Evolutionary conservation across 2,888 invertebrate species (phyloP).

Genomic region (Nowickia ferox): DNA sequence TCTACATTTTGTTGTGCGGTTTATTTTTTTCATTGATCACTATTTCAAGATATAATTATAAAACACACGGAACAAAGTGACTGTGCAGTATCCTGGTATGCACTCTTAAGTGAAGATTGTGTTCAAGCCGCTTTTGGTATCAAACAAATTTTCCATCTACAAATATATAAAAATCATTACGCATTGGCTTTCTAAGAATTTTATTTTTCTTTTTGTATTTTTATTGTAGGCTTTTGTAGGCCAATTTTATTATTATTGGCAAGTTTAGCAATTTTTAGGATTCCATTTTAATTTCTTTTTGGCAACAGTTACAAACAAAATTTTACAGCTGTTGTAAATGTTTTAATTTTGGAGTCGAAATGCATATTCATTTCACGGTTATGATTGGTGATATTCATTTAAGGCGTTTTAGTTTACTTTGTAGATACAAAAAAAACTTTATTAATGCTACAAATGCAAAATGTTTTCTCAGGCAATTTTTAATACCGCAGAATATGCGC

Average conservation of each 20-base stretch:
- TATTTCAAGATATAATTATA: conserved; percentile 54
- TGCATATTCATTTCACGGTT: neutral
- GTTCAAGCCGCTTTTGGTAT: conserved; percentile 27
- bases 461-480: neutral
- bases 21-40: conserved; percentile 58
- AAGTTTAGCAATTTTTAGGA: conserved; percentile 31
- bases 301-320: neutral
- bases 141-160: conserved; percentile 42
- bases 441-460: conserved; percentile 20
- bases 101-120: neutral
- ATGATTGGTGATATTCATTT: conserved; percentile 16
- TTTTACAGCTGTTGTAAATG: neutral
- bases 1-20: conserved; percentile 53
- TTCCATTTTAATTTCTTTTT: conserved; percentile 24
- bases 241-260: conserved; percentile 31
- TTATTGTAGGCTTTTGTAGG: neutral
- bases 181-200: conserved; percentile 37
- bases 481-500: neutral
- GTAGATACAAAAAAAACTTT: conserved; percentile 24
- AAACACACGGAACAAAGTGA: conserved; percentile 9
- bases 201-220: conserved; percentile 6
- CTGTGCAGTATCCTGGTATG: neutral
- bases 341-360: neutral
- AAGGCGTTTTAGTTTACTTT: conserved; percentile 27
- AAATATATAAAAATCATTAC: conserved; percentile 53